Percentiles rank a stretch among this genome's conserved stretches.
Evolutionary conservation across 2,797 vertebrate species (phyloP).

Genomic region (Crypturellus tataupa): DNA sequence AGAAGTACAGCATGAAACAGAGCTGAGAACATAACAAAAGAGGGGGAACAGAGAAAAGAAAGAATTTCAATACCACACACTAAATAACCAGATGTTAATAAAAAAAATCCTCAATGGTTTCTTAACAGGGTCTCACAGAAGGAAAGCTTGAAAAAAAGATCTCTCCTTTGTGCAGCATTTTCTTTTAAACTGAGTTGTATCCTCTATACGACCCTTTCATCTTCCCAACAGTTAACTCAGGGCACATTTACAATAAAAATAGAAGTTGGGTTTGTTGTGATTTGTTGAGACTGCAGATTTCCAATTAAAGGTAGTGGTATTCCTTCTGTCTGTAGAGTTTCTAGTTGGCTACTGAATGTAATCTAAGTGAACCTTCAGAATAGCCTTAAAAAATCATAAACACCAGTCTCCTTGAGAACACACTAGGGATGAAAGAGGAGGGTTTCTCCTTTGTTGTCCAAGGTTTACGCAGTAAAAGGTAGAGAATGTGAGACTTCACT

Average conservation of each 20-base stretch:
- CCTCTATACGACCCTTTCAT: conserved; percentile 34
- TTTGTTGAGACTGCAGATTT: conserved; percentile 57
- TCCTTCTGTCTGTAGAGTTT: conserved; percentile 26
- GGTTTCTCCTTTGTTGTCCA: conserved; percentile 44
- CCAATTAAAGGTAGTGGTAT: background rate
- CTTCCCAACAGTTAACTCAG: conserved; percentile 31
- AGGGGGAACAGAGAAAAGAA: background rate
- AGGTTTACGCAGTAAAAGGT: conserved; percentile 59
- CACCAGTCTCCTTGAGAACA: conserved; percentile 38
- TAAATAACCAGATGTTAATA: conserved; percentile 26
- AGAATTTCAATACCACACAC: background rate
- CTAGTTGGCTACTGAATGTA: conserved; percentile 3
- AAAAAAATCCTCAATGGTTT: conserved; percentile 1
- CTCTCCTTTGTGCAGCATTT: background rate
- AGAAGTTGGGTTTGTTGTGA: conserved; percentile 20
- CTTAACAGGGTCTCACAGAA: background rate
- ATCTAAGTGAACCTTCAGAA: conserved; percentile 49
- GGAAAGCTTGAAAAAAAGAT: background rate
- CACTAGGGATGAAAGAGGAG: conserved; percentile 16
- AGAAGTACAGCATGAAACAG: conserved; percentile 13
- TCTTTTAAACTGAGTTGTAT: conserved; percentile 7
- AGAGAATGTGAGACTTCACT: conserved; percentile 54
- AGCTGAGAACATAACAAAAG: background rate
- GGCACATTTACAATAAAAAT: conserved; percentile 49
- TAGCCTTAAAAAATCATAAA: conserved; percentile 22